phyloP scores from a whole-genome alignment of 2,888 invertebrate species.

The Pseudeuparius sepicola region DNA sequence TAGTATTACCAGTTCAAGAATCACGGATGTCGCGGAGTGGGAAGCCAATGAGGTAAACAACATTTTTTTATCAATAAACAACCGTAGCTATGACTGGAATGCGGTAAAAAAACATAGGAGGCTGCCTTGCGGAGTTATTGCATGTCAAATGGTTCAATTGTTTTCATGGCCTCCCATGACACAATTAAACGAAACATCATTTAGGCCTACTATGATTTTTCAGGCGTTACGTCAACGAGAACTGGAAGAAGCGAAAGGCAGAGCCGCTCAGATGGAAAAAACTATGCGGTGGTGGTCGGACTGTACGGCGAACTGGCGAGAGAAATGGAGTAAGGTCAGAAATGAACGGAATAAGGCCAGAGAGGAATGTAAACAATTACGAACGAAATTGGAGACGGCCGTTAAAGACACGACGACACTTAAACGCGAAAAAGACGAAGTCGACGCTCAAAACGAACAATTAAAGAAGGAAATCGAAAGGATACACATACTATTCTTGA shows the following conservation, averaged over 20 bases:
- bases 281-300: conserved; percentile 99
- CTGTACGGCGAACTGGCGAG: conserved; percentile 92
- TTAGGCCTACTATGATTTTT: conserved; percentile 7
- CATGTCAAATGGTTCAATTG: too few species aligned
- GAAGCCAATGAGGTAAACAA: conserved; percentile 62
- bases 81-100: too few species aligned
- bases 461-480: conserved; percentile 74
- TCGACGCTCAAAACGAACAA: conserved; percentile 66
- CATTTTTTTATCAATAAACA: not conserved
- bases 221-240: conserved; percentile 64
- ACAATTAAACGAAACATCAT: not conserved
- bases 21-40: conserved; percentile 60
- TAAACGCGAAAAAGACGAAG: conserved; percentile 70
- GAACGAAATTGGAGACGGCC: conserved; percentile 68
- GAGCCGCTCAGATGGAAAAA: conserved; percentile 98
- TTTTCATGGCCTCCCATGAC: too few species aligned
- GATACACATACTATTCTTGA: conserved; percentile 55
- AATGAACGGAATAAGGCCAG: conserved; percentile 88
- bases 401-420: conserved; percentile 64
- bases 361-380: conserved; percentile 60
- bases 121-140: too few species aligned
- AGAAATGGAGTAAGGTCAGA: conserved; percentile 91
- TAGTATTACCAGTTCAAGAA: conserved; percentile 48
- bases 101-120: too few species aligned
- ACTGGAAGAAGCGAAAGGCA: conserved; percentile 85